Evolutionary conservation across 2,797 vertebrate species (phyloP).

Genomic region (Saxicola maurus): DNA sequence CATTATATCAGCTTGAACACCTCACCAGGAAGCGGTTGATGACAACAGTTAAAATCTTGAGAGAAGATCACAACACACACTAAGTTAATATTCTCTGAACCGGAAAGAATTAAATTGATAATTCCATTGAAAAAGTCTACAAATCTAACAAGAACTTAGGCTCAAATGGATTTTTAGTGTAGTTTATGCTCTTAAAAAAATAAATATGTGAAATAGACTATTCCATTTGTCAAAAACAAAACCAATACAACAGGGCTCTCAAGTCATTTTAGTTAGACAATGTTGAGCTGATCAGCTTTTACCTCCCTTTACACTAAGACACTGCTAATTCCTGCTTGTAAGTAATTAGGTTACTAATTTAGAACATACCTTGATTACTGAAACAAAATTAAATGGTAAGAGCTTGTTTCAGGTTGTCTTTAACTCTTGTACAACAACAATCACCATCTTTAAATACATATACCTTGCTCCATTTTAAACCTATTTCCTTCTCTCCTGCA

Average conservation of each 20-base stretch:
- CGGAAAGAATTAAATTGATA: background rate
- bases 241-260: background rate
- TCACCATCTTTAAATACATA: background rate
- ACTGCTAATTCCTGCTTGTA: conserved; percentile 22
- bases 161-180: background rate
- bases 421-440: background rate
- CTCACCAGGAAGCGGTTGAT: background rate
- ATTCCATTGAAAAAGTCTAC: background rate
- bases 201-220: background rate
- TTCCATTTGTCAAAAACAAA: background rate
- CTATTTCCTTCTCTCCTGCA: background rate
- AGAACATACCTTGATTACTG: conserved; percentile 10
- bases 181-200: background rate
- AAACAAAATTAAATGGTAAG: background rate
- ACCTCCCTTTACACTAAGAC: conserved; percentile 16
- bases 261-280: background rate
- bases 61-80: background rate
- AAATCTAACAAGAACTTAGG: background rate
- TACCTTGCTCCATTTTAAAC: background rate
- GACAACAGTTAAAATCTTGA: background rate
- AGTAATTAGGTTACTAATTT: conserved; percentile 45
- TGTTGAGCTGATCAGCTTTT: conserved; percentile 21
- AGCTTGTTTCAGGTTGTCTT: background rate
- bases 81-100: background rate
- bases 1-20: background rate